Evolutionary conservation across 2,113 vertebrate species (phyloP), one percentile per base, ranked within the genome.

Genomic region (Gallinago paraguaiae): DNA sequence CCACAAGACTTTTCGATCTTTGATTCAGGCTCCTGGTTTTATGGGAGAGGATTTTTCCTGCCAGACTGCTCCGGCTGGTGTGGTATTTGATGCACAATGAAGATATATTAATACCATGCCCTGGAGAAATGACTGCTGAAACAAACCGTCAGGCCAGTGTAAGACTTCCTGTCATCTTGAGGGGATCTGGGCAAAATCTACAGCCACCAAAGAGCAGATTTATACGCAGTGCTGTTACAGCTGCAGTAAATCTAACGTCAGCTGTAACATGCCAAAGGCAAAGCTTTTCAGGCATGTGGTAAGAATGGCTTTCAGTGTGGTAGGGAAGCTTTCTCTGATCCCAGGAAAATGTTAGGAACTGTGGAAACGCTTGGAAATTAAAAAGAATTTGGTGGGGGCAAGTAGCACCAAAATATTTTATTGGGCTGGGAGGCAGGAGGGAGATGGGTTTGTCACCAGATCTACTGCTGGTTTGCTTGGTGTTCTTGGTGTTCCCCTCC

Each of bases 41-140:
- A 68, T 68, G 65, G 51, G 56, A 70, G 60, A 75, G 27, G 48
- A 68, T 71, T 74, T 70, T 75, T 88, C 63, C 79, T 86, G 61
- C 54, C 70, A 64, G 64, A 77, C 45, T 17, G 20, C 11, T 35
- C 46, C 0, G 10, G 72, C 68, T 4, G 0, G 25, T 57, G 63
- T 86, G 75, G 65, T 92, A 63, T 86, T 88, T 92, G 86, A 51
- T 60, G 74, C 78, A 86, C 88, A 75, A 68, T 78, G 80, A 75
- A 74, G 82, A 90, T 82, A n/a, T 31, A 88, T 94, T 88, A 56
- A 88, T 71, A 33, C 35, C 54, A 51, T 90, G 56, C 82, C 68
- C 86, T 86, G 86, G 65, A 94, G 88, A 90, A 92, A 88, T 37
- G 48, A 63, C 86, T 95, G 82, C 93, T 92, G 86, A 90, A 96